These are phyloP conservation scores for Megalurothrips usitatus DNA, from an alignment of 2,888 invertebrate genomes.

Conservation along the genomic window DNA sequence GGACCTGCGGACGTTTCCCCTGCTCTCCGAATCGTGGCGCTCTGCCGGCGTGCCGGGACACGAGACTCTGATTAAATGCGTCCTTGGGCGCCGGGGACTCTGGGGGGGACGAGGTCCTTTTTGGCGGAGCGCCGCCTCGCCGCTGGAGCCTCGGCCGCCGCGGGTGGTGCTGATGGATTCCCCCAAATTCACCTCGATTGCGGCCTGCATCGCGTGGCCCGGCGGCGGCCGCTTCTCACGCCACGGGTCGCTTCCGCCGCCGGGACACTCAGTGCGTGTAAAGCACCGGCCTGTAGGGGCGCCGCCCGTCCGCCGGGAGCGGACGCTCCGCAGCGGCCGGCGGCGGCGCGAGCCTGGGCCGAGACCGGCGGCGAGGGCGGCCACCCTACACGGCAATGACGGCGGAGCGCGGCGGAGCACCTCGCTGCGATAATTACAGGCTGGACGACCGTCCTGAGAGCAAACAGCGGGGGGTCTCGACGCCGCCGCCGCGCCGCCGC, in stretches of 20 bases:
- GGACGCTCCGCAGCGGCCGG: not conserved
- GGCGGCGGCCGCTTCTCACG: too few relatives aligned
- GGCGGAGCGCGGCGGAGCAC: constrained; percentile 1
- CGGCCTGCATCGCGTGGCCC: not conserved
- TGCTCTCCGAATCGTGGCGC: not conserved
- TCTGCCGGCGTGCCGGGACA: too few relatives aligned
- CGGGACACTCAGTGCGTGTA: constrained; percentile 4
- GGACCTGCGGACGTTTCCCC: not conserved
- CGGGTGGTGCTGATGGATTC: not conserved
- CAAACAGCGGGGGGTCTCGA: not conserved
- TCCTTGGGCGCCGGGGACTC: too few relatives aligned
- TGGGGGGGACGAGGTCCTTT: too few relatives aligned
- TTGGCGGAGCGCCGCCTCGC: too few relatives aligned
- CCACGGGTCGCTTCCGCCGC: too few relatives aligned
- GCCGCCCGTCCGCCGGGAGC: not conserved
- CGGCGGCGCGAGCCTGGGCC: not conserved
- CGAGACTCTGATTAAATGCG: too few relatives aligned
- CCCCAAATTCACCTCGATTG: not conserved
- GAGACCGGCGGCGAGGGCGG: not conserved
- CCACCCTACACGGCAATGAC: not conserved
- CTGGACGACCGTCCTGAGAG: constrained; percentile 9
- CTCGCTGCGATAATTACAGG: constrained; percentile 24
- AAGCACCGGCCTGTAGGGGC: not conserved
- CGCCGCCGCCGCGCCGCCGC: not conserved
- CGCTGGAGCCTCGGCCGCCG: too few relatives aligned